A percentile compares a stretch with the other conserved stretches of the same genome.
Conservation (phyloP, 2,113 vertebrate genomes). For the Heteronetta atricapilla region DNA sequence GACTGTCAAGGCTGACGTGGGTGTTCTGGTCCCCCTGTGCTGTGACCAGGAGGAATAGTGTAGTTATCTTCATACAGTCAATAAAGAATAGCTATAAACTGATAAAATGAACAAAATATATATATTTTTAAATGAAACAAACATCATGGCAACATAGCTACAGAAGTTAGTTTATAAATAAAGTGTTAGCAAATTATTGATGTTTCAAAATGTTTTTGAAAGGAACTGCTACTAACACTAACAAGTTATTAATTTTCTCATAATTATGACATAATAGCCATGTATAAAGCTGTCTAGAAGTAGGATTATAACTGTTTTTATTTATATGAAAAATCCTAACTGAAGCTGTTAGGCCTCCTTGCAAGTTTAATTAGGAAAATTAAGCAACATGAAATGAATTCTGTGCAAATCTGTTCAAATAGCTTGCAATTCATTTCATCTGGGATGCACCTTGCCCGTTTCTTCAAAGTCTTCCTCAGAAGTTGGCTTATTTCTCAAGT, state of each 20-base stretch:
- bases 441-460: accelerated
- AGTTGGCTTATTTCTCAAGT: neutral
- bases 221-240: neutral
- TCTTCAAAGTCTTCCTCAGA: neutral
- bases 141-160: neutral
- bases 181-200: neutral
- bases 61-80: neutral
- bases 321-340: neutral
- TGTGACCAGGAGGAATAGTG: neutral
- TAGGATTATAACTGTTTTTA: neutral
- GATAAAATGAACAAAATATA: neutral
- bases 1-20: neutral
- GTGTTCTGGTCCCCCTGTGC: neutral
- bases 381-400: neutral
- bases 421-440: neutral
- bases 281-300: neutral
- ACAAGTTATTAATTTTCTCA: neutral
- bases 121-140: neutral
- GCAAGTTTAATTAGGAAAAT: neutral
- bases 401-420: neutral
- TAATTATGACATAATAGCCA: neutral
- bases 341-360: neutral
- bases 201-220: neutral
- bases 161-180: neutral
- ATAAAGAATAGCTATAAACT: neutral